phyloP scores from a whole-genome alignment of 2,888 invertebrate species.

The Phoronis australis region DNA sequence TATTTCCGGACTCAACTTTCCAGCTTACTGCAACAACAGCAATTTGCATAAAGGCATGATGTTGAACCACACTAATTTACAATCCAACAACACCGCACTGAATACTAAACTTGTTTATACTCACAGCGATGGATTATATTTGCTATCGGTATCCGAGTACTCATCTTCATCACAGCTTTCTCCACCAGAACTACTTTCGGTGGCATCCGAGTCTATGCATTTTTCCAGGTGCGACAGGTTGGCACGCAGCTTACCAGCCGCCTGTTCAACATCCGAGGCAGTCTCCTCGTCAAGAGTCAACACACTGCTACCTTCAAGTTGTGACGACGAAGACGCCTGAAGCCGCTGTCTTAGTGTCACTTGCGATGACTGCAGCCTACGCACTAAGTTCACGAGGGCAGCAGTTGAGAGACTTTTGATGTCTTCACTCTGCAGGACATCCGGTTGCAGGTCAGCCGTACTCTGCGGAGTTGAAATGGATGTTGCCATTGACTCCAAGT shows the following conservation, averaged over 20 bases:
- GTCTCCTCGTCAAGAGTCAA: constrained; percentile 34
- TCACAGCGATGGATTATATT: no score
- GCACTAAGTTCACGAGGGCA: constrained; percentile 60
- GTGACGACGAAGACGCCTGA: background rate
- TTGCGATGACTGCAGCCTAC: constrained; percentile 57
- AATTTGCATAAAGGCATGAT: no score
- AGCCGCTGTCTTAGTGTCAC: constrained; percentile 10
- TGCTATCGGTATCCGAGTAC: no score
- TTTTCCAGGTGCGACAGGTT: constrained; percentile 70
- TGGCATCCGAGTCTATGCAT: constrained; percentile 85
- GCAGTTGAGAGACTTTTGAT: constrained; percentile 54
- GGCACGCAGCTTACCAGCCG: constrained; percentile 68
- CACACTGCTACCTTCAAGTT: constrained; percentile 14
- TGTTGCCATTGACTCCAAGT: constrained; percentile 38
- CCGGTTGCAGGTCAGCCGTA: constrained; percentile 30
- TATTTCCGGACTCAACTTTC: no score
- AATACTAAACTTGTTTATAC: no score
- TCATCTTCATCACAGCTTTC: constrained; percentile 85
- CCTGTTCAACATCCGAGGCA: constrained; percentile 58
- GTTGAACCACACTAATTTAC: no score
- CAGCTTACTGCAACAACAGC: no score
- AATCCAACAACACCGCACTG: no score
- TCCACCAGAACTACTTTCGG: constrained; percentile 87
- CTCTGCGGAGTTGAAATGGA: constrained; percentile 9
- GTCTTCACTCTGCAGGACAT: constrained; percentile 47